Conservation (phyloP, 2,113 vertebrate species). For the Pyrgilauda ruficollis region DNA sequence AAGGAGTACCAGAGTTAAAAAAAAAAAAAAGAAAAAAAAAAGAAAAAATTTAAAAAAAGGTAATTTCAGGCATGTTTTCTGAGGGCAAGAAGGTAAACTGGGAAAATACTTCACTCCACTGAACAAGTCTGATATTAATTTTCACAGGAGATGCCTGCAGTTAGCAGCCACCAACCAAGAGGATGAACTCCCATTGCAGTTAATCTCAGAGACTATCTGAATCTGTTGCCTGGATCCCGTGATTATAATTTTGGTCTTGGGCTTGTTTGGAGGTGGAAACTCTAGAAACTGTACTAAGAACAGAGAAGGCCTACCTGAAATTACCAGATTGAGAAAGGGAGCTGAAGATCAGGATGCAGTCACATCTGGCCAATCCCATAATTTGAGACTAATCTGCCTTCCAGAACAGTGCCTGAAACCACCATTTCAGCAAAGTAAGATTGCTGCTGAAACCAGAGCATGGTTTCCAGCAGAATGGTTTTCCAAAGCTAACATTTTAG, state of each 20-base stretch:
- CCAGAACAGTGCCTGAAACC: neutral
- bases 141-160: neutral
- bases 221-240: neutral
- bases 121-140: neutral
- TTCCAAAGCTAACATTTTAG: neutral
- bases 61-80: neutral
- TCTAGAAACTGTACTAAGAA: neutral
- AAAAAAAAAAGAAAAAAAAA: neutral
- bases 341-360: neutral
- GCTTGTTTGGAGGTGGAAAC: neutral
- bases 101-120: neutral
- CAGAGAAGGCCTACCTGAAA: neutral
- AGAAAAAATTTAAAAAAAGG: neutral
- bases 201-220: neutral
- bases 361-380: neutral
- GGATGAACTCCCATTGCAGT: neutral
- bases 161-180: neutral
- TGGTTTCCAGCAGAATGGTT: neutral
- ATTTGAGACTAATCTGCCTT: neutral
- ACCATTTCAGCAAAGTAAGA: neutral
- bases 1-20: neutral
- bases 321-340: neutral
- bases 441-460: neutral
- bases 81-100: neutral
- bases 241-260: neutral